Percentiles rank a stretch among this genome's conserved stretches.
phyloP scores from a whole-genome alignment of 2,797 vertebrate species.

The Enteromius viviparus region DNA sequence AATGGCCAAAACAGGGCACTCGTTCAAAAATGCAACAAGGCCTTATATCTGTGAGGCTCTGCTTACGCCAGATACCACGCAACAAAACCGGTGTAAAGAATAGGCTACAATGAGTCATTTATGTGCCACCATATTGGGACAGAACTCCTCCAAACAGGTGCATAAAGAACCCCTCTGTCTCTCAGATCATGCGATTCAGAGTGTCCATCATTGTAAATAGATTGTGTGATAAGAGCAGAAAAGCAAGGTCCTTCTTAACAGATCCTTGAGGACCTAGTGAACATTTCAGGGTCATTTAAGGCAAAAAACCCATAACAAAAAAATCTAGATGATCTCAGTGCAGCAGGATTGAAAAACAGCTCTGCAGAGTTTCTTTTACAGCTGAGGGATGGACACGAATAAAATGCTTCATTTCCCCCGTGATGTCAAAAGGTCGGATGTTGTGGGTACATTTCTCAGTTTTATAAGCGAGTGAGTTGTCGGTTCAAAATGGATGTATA shows the following conservation, averaged over 20 bases:
- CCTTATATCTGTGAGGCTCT: conserved; percentile 61
- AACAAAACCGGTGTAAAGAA: conserved; percentile 69
- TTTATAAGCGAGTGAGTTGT: conserved; percentile 58
- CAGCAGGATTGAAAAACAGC: conserved; percentile 54
- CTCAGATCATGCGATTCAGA: conserved; percentile 65
- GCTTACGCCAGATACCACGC: conserved; percentile 66
- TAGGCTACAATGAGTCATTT: conserved; percentile 70
- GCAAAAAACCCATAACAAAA: conserved; percentile 63
- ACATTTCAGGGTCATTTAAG: conserved; percentile 73
- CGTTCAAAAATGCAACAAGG: conserved; percentile 65
- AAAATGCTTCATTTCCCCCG: conserved; percentile 61
- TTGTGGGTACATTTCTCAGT: conserved; percentile 60
- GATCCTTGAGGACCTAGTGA: conserved; percentile 64
- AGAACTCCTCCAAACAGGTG: conserved; percentile 45
- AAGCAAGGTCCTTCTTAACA: conserved; percentile 67
- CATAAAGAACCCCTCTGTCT: conserved; percentile 67
- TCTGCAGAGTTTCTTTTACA: conserved; percentile 41
- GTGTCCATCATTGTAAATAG: conserved; percentile 64
- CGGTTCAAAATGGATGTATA: conserved; percentile 13
- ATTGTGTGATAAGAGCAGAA: conserved; percentile 66
- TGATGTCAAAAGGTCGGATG: conserved; percentile 63
- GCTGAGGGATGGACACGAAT: conserved; percentile 48
- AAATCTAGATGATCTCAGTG: conserved; percentile 64
- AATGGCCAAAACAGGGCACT: conserved; percentile 66
- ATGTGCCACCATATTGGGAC: conserved; percentile 67